phyloP scores from a whole-genome alignment of 2,797 vertebrate genomes.

The Melanotaenia pygmaea region DNA sequence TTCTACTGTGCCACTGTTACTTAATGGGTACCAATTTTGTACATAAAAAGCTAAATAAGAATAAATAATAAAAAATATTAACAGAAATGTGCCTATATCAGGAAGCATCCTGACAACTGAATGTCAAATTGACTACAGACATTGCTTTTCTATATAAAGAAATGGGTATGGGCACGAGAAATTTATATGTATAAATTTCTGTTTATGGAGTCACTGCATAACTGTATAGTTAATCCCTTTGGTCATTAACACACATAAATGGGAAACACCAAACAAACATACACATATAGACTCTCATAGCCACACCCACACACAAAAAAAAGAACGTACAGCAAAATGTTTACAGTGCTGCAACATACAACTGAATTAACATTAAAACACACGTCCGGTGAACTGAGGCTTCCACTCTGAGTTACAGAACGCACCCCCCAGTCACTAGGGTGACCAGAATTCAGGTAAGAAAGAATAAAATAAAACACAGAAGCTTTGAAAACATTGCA shows the following conservation, averaged over 20 bases:
- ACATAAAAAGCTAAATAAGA: neutral
- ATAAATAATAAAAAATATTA: neutral
- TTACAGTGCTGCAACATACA: slow-evolving; percentile 4
- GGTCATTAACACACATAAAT: neutral
- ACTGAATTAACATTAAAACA: neutral
- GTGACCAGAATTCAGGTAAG: slow-evolving; percentile 26
- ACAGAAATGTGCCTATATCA: neutral
- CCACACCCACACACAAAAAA: neutral
- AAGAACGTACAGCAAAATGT: neutral
- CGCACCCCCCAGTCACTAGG: slow-evolving; percentile 10
- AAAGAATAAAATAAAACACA: slow-evolving; percentile 24
- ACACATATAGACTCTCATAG: neutral
- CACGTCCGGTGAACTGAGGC: slow-evolving; percentile 11
- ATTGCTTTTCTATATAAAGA: neutral
- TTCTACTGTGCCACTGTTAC: neutral
- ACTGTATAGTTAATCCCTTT: neutral
- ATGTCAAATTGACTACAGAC: neutral
- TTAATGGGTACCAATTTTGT: neutral
- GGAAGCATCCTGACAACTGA: neutral
- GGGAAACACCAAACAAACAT: neutral
- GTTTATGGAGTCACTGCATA: neutral
- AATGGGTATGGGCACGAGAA: neutral
- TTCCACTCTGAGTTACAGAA: slow-evolving; percentile 14
- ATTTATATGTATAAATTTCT: neutral
- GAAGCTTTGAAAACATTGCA: slow-evolving; percentile 50